These are phyloP conservation scores for Morpho achilles DNA, from an alignment of 2,888 invertebrate species.

Conservation along the genomic window DNA sequence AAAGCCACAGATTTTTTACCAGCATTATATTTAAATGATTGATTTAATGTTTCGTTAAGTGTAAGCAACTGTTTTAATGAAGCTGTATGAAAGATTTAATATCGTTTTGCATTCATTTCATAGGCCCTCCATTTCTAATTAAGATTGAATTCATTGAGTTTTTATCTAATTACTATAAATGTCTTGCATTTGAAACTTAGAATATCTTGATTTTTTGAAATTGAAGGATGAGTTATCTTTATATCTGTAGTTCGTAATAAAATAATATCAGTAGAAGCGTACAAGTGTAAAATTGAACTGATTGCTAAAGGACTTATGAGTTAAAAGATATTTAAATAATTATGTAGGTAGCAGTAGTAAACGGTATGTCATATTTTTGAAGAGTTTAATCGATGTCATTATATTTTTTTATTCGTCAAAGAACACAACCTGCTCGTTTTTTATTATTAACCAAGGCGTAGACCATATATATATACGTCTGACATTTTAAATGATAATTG, in stretches of 20 bases:
- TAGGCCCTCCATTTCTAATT: too few relatives aligned
- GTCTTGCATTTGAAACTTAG: too few relatives aligned
- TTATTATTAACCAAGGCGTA: slow-evolving; percentile 40
- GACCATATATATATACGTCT: slow-evolving; percentile 52
- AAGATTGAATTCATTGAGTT: background rate
- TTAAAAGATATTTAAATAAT: slow-evolving; percentile 51
- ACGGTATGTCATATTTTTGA: slow-evolving; percentile 39
- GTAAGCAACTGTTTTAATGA: background rate
- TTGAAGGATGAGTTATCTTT: too few relatives aligned
- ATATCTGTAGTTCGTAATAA: too few relatives aligned
- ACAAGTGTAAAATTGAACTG: background rate
- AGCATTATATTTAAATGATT: too few relatives aligned
- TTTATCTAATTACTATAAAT: background rate
- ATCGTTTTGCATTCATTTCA: too few relatives aligned
- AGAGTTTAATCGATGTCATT: slow-evolving; percentile 52
- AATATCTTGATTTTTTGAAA: too few relatives aligned
- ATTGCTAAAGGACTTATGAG: background rate
- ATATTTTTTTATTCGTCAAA: slow-evolving; percentile 49
- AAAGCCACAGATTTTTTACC: background rate
- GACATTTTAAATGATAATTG: slow-evolving; percentile 58
- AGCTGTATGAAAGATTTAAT: background rate
- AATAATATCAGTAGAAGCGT: too few relatives aligned
- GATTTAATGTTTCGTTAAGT: too few relatives aligned
- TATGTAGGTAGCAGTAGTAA: slow-evolving; percentile 32
- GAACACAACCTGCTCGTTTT: slow-evolving; percentile 48